phyloP scores from a whole-genome alignment of 2,113 vertebrate species.

The Periophthalmus modestus region DNA sequence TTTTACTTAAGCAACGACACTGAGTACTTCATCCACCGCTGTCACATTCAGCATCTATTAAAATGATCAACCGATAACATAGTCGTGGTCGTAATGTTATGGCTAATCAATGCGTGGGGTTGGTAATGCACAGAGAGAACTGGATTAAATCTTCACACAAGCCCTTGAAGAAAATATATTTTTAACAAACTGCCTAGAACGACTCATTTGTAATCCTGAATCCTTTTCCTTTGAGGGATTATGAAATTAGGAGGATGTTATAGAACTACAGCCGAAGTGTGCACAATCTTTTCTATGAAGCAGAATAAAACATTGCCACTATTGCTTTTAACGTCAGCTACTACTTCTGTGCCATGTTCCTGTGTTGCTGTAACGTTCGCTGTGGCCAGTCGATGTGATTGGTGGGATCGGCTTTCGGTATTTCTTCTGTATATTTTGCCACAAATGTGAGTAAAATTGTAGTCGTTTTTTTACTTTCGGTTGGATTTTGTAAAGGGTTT shows the following conservation, averaged over 20 bases:
- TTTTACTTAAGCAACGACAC: too few species aligned
- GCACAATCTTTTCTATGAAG: constrained; percentile 75
- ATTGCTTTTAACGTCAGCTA: constrained; percentile 71
- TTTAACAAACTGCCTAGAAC: constrained; percentile 68
- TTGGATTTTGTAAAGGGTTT: constrained; percentile 62
- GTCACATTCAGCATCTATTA: too few species aligned
- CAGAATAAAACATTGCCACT: constrained; percentile 50
- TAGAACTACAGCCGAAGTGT: constrained; percentile 14
- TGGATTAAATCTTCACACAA: constrained; percentile 36
- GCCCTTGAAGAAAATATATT: constrained; percentile 64
- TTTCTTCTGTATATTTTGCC: constrained; percentile 84
- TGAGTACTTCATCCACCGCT: too few species aligned
- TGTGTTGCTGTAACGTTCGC: constrained; percentile 70
- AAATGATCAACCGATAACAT: not conserved
- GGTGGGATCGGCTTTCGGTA: constrained; percentile 78
- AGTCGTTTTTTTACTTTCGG: constrained; percentile 72
- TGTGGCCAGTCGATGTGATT: constrained; percentile 72
- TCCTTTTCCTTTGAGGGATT: constrained; percentile 54
- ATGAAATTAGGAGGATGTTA: constrained; percentile 34
- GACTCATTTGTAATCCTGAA: constrained; percentile 45
- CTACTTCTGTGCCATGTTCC: constrained; percentile 66
- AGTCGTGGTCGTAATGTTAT: not conserved
- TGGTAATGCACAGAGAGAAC: constrained; percentile 35
- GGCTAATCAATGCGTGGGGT: not conserved
- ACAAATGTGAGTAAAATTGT: constrained; percentile 80